Conservation (phyloP, 1,140 invertebrate species). For the Brachionus koreanus region DNA sequence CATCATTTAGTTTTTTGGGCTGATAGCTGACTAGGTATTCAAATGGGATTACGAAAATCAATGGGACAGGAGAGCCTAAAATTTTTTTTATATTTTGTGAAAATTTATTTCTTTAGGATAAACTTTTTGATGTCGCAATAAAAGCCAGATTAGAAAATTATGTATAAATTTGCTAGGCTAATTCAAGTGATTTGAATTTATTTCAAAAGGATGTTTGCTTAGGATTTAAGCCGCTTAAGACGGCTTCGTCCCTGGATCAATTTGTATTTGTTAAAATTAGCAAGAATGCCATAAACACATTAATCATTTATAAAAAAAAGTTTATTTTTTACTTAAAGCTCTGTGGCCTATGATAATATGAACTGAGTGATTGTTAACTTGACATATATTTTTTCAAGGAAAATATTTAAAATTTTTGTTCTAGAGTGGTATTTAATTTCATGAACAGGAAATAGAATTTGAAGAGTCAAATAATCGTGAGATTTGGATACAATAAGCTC, state of each 20-base stretch:
- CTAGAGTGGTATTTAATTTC: slow-evolving; percentile 7
- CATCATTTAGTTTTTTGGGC: not conserved
- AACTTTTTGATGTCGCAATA: not conserved
- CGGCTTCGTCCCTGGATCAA: not conserved
- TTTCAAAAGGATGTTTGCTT: not conserved
- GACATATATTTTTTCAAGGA: not conserved
- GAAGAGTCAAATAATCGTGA: slow-evolving; percentile 24
- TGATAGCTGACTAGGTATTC: not conserved
- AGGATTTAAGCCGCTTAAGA: not conserved
- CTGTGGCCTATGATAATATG: not conserved
- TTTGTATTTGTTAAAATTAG: not conserved
- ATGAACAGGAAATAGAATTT: not conserved
- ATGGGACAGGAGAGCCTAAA: no score
- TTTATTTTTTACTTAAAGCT: not conserved
- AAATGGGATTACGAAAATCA: not conserved
- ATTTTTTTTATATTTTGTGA: not conserved
- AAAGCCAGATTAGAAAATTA: not conserved
- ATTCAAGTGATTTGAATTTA: not conserved
- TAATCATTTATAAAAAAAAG: not conserved
- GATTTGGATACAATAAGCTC: slow-evolving; percentile 3
- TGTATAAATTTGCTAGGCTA: not conserved
- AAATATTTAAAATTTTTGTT: not conserved
- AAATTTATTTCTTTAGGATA: not conserved
- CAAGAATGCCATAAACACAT: not conserved
- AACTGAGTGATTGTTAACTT: not conserved